phyloP scores from a whole-genome alignment of 64 coral and sea anemone genomes.

The Hydrozoanthus tunicans region DNA sequence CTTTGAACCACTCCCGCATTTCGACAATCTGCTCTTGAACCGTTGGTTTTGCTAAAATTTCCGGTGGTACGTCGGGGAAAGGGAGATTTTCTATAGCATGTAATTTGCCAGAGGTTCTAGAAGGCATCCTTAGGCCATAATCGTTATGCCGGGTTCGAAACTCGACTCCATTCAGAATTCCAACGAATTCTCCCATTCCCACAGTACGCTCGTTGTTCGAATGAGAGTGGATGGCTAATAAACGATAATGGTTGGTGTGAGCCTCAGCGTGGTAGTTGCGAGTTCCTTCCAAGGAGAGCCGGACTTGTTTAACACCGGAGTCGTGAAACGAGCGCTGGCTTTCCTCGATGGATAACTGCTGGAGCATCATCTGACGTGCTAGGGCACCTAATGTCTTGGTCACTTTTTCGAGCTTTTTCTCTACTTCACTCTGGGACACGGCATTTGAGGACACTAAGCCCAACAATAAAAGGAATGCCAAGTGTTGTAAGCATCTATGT shows the following conservation, averaged over 20 bases:
- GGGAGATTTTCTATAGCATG: slow-evolving; percentile 15
- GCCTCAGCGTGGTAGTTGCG: slow-evolving; percentile 9
- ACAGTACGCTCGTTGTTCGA: slow-evolving; percentile 43
- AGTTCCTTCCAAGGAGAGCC: slow-evolving; percentile 22
- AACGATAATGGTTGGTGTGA: not conserved
- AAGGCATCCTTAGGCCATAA: not conserved
- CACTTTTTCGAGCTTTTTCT: slow-evolving; percentile 13
- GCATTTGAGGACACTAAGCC: too few species aligned
- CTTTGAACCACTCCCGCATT: slow-evolving; percentile 61
- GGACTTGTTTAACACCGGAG: slow-evolving; percentile 34
- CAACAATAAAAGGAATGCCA: not conserved
- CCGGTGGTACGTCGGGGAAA: slow-evolving; percentile 33
- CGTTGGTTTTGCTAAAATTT: slow-evolving; percentile 22
- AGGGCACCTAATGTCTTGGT: slow-evolving; percentile 13
- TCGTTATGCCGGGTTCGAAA: slow-evolving; percentile 44
- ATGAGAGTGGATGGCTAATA: slow-evolving; percentile 28
- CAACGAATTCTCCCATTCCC: slow-evolving; percentile 38
- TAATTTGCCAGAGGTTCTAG: not conserved
- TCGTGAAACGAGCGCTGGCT: not conserved
- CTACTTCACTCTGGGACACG: not conserved
- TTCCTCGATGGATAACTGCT: slow-evolving; percentile 29
- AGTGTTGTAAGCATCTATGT: not conserved
- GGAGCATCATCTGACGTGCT: slow-evolving; percentile 38
- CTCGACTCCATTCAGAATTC: slow-evolving; percentile 28
- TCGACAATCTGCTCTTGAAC: slow-evolving; percentile 22